These are phyloP conservation scores for Adelges cooleyi DNA, from an alignment of 1,140 invertebrate genomes.

Conservation along the genomic window DNA sequence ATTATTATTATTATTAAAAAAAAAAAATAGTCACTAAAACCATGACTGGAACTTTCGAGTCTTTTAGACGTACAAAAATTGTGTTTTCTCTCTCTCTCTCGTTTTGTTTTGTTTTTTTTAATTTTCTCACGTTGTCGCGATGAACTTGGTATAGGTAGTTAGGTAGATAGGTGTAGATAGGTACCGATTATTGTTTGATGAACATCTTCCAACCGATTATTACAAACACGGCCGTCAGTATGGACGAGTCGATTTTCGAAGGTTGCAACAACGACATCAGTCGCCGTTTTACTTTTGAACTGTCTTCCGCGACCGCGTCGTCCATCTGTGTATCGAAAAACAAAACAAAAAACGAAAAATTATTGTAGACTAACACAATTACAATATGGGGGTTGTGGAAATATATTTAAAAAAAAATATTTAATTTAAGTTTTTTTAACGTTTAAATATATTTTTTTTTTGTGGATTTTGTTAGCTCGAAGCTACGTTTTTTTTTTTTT, in stretches of 20 bases:
- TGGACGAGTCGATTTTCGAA: neutral
- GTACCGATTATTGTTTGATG: neutral
- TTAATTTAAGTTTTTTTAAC: too few species aligned
- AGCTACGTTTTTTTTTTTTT: neutral
- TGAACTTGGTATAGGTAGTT: neutral
- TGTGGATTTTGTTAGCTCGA: too few species aligned
- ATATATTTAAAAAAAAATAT: too few species aligned
- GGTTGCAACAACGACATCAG: neutral
- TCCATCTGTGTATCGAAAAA: too few species aligned
- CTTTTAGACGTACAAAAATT: conserved; percentile 14
- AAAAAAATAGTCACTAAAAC: conserved; percentile 25
- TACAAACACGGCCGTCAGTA: neutral
- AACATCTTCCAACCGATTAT: conserved; percentile 18
- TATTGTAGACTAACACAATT: too few species aligned
- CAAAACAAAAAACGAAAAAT: too few species aligned
- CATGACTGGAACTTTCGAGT: conserved; percentile 20
- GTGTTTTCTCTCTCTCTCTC: neutral
- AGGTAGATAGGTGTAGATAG: neutral
- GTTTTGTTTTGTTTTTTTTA: neutral
- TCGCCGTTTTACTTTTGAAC: neutral
- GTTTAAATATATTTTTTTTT: too few species aligned
- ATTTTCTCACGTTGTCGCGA: neutral
- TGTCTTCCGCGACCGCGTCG: too few species aligned
- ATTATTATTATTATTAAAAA: too few species aligned
- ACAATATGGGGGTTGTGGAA: too few species aligned